A percentile compares a stretch with the other conserved stretches of the same genome.
Evolutionary conservation across 2,888 invertebrate genomes (phyloP).

Genomic region (Endomychus coccineus): DNA sequence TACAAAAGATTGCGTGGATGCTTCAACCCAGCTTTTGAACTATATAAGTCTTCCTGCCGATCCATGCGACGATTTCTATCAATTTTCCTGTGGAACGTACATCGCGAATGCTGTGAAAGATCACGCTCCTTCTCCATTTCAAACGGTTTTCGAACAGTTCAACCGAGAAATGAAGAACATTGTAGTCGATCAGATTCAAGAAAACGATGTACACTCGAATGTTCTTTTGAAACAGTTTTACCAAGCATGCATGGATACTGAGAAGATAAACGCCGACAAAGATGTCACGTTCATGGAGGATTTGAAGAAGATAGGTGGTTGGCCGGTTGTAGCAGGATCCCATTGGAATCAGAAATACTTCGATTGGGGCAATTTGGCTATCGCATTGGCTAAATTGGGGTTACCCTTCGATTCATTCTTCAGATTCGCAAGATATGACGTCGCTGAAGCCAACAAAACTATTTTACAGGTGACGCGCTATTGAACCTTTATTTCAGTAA

Average conservation of each 20-base stretch:
- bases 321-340: conserved; percentile 30
- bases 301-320: conserved; percentile 30
- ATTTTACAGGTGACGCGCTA: too few species aligned
- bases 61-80: conserved; percentile 73
- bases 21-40: conserved; percentile 60
- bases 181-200: conserved; percentile 18
- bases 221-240: conserved; percentile 26
- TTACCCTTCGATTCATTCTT: conserved; percentile 9
- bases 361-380: conserved; percentile 26
- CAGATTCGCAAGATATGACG: conserved; percentile 6
- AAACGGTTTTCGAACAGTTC: conserved; percentile 16
- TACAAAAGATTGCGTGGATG: conserved; percentile 63
- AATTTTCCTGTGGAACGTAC: conserved; percentile 67
- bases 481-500: too few species aligned
- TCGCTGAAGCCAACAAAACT: too few species aligned
- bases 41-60: conserved; percentile 60
- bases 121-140: conserved; percentile 14
- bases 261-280: conserved; percentile 20
- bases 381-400: conserved; percentile 9
- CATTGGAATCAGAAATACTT: conserved; percentile 27
- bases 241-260: conserved; percentile 26
- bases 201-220: conserved; percentile 18
- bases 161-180: conserved; percentile 24
- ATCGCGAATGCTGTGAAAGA: conserved; percentile 51
- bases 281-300: conserved; percentile 21